Evolutionary conservation across 2,113 vertebrate genomes (phyloP).

Genomic region (Scalopus aquaticus): DNA sequence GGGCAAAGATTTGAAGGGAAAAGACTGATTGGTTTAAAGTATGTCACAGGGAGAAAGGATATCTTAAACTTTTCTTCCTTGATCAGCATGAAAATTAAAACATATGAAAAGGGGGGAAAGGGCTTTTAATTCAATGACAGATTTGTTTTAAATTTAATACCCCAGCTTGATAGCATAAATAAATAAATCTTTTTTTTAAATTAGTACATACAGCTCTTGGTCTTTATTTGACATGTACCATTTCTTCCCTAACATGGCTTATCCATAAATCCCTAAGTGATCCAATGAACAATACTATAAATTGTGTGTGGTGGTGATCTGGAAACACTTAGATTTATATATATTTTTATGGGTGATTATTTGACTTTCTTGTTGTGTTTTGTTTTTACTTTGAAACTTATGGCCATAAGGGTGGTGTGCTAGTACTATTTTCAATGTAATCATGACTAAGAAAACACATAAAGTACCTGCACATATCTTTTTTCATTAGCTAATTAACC

Average conservation of each 20-base stretch:
- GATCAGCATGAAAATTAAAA: constrained; percentile 49
- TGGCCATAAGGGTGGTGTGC: neutral
- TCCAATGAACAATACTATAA: neutral
- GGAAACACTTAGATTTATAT: neutral
- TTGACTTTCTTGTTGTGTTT: neutral
- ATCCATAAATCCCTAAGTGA: neutral
- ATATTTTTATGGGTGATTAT: neutral
- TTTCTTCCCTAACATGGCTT: neutral
- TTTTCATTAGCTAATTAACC: neutral
- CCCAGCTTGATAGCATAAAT: too few relatives aligned
- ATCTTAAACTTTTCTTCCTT: neutral
- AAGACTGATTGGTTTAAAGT: neutral
- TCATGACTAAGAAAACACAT: neutral
- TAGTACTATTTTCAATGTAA: neutral
- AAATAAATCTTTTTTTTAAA: too few relatives aligned
- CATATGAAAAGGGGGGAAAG: neutral
- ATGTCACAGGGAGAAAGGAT: neutral
- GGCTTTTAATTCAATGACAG: constrained; percentile 12
- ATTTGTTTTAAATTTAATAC: neutral
- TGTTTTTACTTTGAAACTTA: neutral
- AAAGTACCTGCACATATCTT: neutral
- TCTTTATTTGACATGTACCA: neutral
- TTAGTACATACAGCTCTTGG: neutral
- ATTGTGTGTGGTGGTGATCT: neutral
- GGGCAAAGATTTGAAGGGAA: neutral